Base-by-base conservation (phyloP, 2,797 vertebrate species). In the Dendrocincla fuliginosa region DNA sequence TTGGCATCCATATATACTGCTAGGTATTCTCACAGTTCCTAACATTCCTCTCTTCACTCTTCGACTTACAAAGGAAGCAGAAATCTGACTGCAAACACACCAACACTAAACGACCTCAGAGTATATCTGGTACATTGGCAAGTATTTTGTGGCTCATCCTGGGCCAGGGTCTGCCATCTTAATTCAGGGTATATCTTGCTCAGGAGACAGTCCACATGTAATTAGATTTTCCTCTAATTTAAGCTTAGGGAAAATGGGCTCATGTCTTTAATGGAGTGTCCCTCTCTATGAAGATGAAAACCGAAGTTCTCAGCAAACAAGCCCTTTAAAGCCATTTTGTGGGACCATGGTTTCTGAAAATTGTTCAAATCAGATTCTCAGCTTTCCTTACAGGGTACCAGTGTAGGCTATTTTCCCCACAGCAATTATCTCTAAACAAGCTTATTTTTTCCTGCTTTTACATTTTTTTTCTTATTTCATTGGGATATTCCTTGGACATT, bases 251-350 rank as follows among this genome's bases (percentile, higher is more conserved):
- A 18, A 83, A 78, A 52, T 4, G 52, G 27, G 33, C 30, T 70
- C 13, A 11, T 2, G 0, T 23, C 20, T 86, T 57, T 77, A 59
- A 41, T 28, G 28, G 16, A 52, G 4, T 41, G 16, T 47, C 63
- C 11, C 11, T 47, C 57, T 56, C 12, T 14, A 4, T 44, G 6
- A 37, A 65, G 37, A 50, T 23, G 9, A 70, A 84, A 84, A 49
- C 14, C 37, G 37, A 56, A 57, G 5, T 63, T 73, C 47, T 65
- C 20, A 46, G 68, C 33, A 69, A 86, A 61, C 11, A 52, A 88
- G 19, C 13, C 9, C 53, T 83, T 87, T 32, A 56, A 79, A 19
- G 47, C 3, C 10, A 11, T 59, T 30, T 47, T 0, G 0, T 64
- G n/a, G 32, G 22, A 52, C 24, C 7, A 13, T 6, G 10, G 9